These are phyloP conservation scores for Pristionchus japonicus DNA, from an alignment of 2,888 invertebrate genomes.

Conservation along the genomic window DNA sequence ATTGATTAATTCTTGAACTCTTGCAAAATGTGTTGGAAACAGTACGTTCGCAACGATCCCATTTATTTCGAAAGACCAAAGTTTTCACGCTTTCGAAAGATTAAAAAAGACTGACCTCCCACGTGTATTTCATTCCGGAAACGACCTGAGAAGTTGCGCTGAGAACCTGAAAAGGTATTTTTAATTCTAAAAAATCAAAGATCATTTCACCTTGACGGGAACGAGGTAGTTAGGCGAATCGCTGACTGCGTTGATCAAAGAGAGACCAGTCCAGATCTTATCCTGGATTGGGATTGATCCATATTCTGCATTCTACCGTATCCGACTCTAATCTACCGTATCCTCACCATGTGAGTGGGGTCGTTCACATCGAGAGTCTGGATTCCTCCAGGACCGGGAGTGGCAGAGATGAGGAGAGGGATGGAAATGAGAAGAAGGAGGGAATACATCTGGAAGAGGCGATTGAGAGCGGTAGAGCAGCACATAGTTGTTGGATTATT, in stretches of 20 bases:
- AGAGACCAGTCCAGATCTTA: constrained; percentile 7
- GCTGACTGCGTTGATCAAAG: background rate
- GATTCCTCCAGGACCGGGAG: background rate
- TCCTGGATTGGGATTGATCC: background rate
- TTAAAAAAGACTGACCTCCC: background rate
- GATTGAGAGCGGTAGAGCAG: background rate
- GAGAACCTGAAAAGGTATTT: background rate
- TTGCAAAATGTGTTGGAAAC: too few relatives aligned
- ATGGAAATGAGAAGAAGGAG: background rate
- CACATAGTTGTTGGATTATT: background rate
- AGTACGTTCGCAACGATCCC: too few relatives aligned
- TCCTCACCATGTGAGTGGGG: background rate
- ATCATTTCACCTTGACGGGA: background rate
- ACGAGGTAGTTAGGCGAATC: constrained; percentile 18
- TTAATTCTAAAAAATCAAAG: background rate
- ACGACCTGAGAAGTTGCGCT: background rate
- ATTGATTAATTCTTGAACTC: background rate
- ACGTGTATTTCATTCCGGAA: background rate
- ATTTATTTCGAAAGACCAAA: too few relatives aligned
- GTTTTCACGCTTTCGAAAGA: too few relatives aligned
- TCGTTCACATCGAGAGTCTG: background rate
- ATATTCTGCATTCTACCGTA: background rate
- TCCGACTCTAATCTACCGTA: background rate
- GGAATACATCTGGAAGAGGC: background rate
- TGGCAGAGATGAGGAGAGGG: background rate